Percentiles rank a stretch among this genome's conserved stretches.
phyloP scores from a whole-genome alignment of 1,140 invertebrate genomes.

The Hypothenemus hampei region DNA sequence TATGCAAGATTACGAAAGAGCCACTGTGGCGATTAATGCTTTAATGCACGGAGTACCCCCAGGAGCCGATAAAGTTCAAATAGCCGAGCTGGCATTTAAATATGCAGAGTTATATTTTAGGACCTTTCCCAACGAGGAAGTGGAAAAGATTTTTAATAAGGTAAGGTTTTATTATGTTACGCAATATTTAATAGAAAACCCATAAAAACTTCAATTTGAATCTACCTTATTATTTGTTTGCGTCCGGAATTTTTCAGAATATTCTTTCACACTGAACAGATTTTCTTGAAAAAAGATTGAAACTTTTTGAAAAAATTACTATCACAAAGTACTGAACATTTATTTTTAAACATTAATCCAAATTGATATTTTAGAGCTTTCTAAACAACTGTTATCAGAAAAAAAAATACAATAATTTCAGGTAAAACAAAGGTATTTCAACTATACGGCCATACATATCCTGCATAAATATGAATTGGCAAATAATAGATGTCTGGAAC shows the following conservation, averaged over 20 bases:
- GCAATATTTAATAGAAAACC: too few relatives aligned
- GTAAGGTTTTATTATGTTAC: not conserved
- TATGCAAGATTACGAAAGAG: conserved; percentile 35
- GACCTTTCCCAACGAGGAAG: not conserved
- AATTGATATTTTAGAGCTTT: conserved; percentile 9
- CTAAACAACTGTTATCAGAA: too few relatives aligned
- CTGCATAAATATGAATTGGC: conserved; percentile 34
- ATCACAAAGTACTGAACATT: too few relatives aligned
- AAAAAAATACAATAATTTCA: too few relatives aligned
- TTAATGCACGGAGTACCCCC: conserved; percentile 34
- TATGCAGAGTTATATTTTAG: conserved; percentile 34
- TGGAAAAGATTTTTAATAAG: not conserved
- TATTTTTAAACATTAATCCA: too few relatives aligned
- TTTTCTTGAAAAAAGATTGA: too few relatives aligned
- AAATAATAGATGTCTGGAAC: conserved; percentile 30
- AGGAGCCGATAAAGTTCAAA: conserved; percentile 39
- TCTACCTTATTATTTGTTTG: too few relatives aligned
- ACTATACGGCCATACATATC: conserved; percentile 35
- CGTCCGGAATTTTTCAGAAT: not conserved
- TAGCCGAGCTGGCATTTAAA: conserved; percentile 36
- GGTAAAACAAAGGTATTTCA: conserved; percentile 36
- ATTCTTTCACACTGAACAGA: too few relatives aligned
- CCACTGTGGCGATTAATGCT: conserved; percentile 37
- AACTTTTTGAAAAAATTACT: too few relatives aligned
- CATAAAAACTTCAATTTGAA: too few relatives aligned